phyloP scores from a whole-genome alignment of 1,140 invertebrate genomes.

The Propsilocerus akamusi region DNA sequence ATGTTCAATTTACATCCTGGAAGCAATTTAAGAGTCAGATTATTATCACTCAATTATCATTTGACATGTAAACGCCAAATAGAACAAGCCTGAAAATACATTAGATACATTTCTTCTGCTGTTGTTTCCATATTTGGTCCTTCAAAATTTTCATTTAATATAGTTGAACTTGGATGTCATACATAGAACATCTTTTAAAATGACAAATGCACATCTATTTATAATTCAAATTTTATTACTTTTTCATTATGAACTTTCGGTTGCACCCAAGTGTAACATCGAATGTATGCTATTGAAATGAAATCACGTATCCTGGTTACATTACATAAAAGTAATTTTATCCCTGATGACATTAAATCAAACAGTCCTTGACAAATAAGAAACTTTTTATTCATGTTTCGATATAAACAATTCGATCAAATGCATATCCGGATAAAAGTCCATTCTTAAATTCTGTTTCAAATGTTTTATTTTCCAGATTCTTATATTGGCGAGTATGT shows the following conservation, averaged over 20 bases:
- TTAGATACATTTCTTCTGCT: too few relatives aligned
- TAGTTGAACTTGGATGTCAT: too few relatives aligned
- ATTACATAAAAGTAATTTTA: background rate
- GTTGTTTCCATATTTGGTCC: too few relatives aligned
- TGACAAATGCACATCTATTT: background rate
- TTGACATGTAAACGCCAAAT: too few relatives aligned
- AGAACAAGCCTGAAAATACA: too few relatives aligned
- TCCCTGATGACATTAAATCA: background rate
- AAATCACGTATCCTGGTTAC: too few relatives aligned
- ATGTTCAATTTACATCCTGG: too few relatives aligned
- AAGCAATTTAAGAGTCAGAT: too few relatives aligned
- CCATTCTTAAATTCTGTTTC: background rate
- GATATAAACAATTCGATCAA: background rate
- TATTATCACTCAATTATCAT: too few relatives aligned
- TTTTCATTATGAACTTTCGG: background rate
- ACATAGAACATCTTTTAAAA: too few relatives aligned
- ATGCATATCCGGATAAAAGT: background rate
- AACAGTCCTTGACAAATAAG: background rate
- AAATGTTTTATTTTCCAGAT: slow-evolving; percentile 28
- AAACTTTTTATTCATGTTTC: background rate
- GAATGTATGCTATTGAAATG: background rate
- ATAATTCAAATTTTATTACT: background rate
- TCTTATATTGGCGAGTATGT: slow-evolving; percentile 76
- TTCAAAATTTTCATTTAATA: too few relatives aligned
- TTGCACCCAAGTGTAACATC: background rate